phyloP scores from a whole-genome alignment of 2,888 invertebrate genomes.

The Nezara viridula region DNA sequence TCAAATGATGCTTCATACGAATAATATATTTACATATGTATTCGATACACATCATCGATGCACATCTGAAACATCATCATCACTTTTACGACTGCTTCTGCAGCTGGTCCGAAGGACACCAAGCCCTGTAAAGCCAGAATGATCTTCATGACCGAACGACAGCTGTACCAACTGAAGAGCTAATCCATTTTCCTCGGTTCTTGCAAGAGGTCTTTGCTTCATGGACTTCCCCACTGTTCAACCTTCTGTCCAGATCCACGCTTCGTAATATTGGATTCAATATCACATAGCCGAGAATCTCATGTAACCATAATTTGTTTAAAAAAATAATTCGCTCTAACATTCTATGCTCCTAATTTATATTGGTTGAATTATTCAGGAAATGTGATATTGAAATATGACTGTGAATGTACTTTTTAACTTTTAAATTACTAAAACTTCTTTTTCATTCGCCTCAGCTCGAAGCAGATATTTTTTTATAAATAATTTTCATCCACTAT shows the following conservation, averaged over 20 bases:
- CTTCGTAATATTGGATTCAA: not conserved
- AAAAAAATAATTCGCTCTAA: not conserved
- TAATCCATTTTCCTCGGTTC: slow-evolving; percentile 25
- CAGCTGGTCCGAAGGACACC: not conserved
- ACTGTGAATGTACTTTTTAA: too few relatives aligned
- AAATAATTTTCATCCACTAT: too few relatives aligned
- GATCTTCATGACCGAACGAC: not conserved
- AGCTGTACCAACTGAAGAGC: not conserved
- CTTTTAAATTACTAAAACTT: too few relatives aligned
- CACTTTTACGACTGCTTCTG: not conserved
- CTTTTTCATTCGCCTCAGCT: too few relatives aligned
- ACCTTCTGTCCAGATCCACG: not conserved
- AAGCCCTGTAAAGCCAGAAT: not conserved
- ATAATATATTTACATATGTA: too few relatives aligned
- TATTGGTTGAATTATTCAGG: too few relatives aligned
- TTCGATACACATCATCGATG: too few relatives aligned
- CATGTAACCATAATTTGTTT: not conserved
- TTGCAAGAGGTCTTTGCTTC: slow-evolving; percentile 5
- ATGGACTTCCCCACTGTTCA: not conserved
- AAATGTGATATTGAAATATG: too few relatives aligned
- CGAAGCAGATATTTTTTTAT: too few relatives aligned
- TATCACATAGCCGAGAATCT: not conserved
- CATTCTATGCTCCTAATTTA: too few relatives aligned
- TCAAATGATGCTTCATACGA: too few relatives aligned
- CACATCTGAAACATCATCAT: not conserved